Percentiles rank a stretch among this genome's conserved stretches.
Evolutionary conservation across 1,140 invertebrate genomes (phyloP).

Genomic region (Megalopta genalis): DNA sequence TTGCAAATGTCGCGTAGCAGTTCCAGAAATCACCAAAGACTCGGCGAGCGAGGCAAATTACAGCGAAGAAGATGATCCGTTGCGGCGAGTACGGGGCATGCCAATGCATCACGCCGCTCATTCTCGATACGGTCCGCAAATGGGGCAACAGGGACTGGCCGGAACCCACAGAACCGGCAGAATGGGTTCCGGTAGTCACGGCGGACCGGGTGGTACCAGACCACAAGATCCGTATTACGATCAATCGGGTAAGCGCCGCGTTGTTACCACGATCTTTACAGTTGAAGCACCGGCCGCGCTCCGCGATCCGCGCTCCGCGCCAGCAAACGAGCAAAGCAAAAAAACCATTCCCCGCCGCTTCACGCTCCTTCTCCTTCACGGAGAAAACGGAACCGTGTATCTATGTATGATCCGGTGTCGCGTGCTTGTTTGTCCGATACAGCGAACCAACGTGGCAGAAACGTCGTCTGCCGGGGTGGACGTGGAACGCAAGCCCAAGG

Average conservation of each 20-base stretch:
- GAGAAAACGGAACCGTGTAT: neutral
- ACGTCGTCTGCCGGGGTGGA: slow-evolving; percentile 70
- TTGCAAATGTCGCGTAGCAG: slow-evolving; percentile 79
- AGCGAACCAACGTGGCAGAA: slow-evolving; percentile 72
- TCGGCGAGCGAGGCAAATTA: slow-evolving; percentile 83
- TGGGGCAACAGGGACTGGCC: slow-evolving; percentile 68
- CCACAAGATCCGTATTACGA: slow-evolving; percentile 74
- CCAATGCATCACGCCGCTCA: slow-evolving; percentile 73
- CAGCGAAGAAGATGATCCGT: slow-evolving; percentile 80
- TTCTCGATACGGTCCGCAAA: slow-evolving; percentile 76
- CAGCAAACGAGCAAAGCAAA: too few relatives aligned
- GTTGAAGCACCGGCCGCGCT: neutral
- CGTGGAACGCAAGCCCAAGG: slow-evolving; percentile 75
- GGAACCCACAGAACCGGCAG: slow-evolving; percentile 71
- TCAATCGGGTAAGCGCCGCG: slow-evolving; percentile 67
- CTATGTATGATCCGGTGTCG: neutral
- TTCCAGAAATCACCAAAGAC: slow-evolving; percentile 93
- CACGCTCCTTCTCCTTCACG: too few relatives aligned
- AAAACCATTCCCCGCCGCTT: neutral
- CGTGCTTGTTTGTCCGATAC: neutral
- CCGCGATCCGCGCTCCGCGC: too few relatives aligned
- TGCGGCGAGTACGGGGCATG: slow-evolving; percentile 70
- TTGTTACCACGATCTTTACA: too few relatives aligned
- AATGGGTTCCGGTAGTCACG: slow-evolving; percentile 27
- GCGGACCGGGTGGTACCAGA: slow-evolving; percentile 60